Base-by-base conservation (phyloP, 2,113 vertebrate species). In the Numenius arquata region DNA sequence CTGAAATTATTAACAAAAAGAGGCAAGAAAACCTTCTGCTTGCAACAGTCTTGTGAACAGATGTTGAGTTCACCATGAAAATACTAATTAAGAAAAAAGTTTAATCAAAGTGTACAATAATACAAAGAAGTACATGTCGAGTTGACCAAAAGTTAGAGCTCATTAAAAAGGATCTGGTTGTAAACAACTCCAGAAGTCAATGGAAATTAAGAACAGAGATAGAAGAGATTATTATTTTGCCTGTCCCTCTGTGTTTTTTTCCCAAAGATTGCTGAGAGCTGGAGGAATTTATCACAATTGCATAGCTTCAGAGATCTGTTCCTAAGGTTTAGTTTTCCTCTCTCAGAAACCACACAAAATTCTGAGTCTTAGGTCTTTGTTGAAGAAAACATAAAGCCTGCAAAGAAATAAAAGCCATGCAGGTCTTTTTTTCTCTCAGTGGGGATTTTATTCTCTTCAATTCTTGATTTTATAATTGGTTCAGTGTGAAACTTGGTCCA, bases 391-490 rank as follows among this genome's bases (percentile, higher is more conserved):
- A 56, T 73, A 94, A 85, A 85, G 5, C 23, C 47, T 70, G 27
- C 50, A 74, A 88, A 80, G 26, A 87, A 88, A 92, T n/a, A 63
- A 80, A 80, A 96, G 9, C 18, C 30, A 68, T 72, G 36, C 30
- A 90, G 36, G 72, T 68, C 0, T 10, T 34, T 56, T n/a, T 59
- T 29, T 9, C 16, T 83, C 88, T 76, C 53, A 48, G 12, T 50
- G 27, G 29, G 43, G 8, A 48, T 91, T 76, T 90, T 83, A 53
- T 85, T 84, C 80, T 53, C 32, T 71, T 63, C 1, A 2, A 8
- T 71, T 71, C 45, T 70, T 59, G 15, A 68, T 94, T 75, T 87
- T 41, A 86, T 93, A 96, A 88, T 80, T 96, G 86, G 25, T 75
- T 93, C 34, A 50, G 6, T 16, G 25, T 56, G 67, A 91, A 92